A percentile compares a stretch with the other conserved stretches of the same genome.
Conservation (phyloP, 2,888 invertebrate species). For the Drosophila mimica region DNA sequence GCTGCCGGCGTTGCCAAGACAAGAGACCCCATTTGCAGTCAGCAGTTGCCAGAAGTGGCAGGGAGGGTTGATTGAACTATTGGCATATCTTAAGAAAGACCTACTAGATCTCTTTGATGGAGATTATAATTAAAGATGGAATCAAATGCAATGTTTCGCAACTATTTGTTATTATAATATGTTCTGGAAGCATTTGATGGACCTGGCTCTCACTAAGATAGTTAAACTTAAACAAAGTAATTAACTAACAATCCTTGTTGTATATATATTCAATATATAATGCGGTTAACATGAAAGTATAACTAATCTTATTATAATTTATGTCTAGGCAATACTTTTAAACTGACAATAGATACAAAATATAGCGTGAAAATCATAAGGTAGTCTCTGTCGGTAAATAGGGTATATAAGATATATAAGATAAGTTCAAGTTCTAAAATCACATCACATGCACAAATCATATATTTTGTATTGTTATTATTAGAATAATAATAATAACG, state of each 20-base stretch:
- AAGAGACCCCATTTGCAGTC: conserved; percentile 9
- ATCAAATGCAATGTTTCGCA: not conserved
- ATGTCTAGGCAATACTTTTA: too few species aligned
- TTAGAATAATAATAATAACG: not conserved
- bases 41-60: not conserved
- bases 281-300: not conserved
- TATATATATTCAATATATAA: not conserved
- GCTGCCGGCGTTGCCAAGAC: conserved; percentile 10
- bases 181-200: not conserved
- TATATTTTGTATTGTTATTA: not conserved
- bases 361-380: not conserved
- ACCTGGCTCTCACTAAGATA: not conserved
- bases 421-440: not conserved
- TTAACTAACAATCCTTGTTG: not conserved
- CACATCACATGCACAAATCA: not conserved
- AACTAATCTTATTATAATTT: too few species aligned
- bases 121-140: not conserved
- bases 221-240: not conserved
- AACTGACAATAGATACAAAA: too few species aligned
- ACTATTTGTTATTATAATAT: not conserved
- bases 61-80: conserved; percentile 20
- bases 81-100: not conserved
- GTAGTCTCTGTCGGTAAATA: not conserved
- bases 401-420: too few species aligned
- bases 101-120: not conserved